A percentile compares a stretch with the other conserved stretches of the same genome.
phyloP scores from a whole-genome alignment of 2,113 vertebrate genomes.

The Nansenia antarctica region DNA sequence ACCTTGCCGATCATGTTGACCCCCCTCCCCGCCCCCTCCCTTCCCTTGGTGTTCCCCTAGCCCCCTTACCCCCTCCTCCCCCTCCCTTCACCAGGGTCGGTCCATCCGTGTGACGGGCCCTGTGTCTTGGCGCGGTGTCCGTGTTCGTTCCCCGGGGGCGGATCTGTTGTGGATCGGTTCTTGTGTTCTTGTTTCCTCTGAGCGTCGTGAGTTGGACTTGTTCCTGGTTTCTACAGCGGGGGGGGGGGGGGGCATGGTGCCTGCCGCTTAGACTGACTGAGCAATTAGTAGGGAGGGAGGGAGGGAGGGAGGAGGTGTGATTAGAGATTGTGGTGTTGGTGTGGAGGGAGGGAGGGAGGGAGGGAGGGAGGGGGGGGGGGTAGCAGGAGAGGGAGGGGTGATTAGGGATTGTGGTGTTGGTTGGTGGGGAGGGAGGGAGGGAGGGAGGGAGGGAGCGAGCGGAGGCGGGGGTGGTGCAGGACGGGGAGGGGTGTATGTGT shows the following conservation, averaged over 20 bases:
- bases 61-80: slow-evolving; percentile 7
- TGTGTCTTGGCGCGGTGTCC: slow-evolving; percentile 31
- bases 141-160: slow-evolving; percentile 12
- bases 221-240: slow-evolving; percentile 42
- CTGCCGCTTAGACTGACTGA: slow-evolving; percentile 27
- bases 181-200: slow-evolving; percentile 27
- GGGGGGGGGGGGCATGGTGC: neutral
- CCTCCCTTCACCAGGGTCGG: neutral
- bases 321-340: too few relatives aligned
- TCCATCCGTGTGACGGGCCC: neutral
- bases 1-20: neutral
- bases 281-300: slow-evolving; percentile 11
- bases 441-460: slow-evolving; percentile 4
- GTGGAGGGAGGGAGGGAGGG: too few relatives aligned
- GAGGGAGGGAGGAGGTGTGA: neutral
- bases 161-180: neutral
- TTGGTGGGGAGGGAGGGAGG: too few relatives aligned
- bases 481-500: neutral
- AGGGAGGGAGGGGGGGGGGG: neutral
- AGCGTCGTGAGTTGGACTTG: slow-evolving; percentile 53
- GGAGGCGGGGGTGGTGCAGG: too few relatives aligned
- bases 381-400: neutral
- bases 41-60: neutral
- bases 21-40: slow-evolving; percentile 27
- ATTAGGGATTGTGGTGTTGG: too few relatives aligned